Evolutionary conservation across 2,113 vertebrate species (phyloP), one percentile per base, ranked within the genome.

Genomic region (Lampris incognitus): DNA sequence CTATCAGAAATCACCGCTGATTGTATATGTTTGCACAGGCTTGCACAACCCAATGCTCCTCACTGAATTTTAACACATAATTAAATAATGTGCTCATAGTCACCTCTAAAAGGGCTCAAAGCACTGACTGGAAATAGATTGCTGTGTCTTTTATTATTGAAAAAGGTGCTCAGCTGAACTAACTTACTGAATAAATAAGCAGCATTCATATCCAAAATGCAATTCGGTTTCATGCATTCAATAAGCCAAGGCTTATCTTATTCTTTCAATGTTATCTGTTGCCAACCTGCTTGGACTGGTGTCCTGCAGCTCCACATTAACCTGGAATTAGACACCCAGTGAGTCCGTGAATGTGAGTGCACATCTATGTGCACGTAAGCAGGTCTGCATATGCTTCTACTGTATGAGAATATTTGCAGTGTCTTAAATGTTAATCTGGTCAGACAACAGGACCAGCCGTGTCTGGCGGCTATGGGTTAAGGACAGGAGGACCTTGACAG

Each of bases 401-500:
- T 71, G 73, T 84, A 57, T 73, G 65, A 76, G 51, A 50, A 0
- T 58, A 49, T 71, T 78, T 73, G 76, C 82, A 60, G 65, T 68
- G 76, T 70, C 78, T 79, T 64, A 70, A 86, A 87, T 86, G 87
- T 74, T 92, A 93, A 92, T 91, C 73, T 85, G 73, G 70, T 87
- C 87, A 74, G 90, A 93, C 92, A 92, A 83, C 87, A 87, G 90
- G 84, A 89, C 84, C 87, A 81, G 80, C 67, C 66, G 58, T 89
- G 80, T 85, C 89, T 79, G 37, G 73, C 39, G 89, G 90, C 85
- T 85, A 66, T 67, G 42, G 78, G 69, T 85, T 86, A 82, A 92
- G 88, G 89, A 89, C 90, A 85, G 79, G 64, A 87, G 85, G 87
- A 91, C 90, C 92, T 92, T 92, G 88, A 88, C 89, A 81, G 66